Conservation (phyloP, 37 sponge, comb jelly and placozoan genomes). For the Halisarca cf. caerulea region DNA sequence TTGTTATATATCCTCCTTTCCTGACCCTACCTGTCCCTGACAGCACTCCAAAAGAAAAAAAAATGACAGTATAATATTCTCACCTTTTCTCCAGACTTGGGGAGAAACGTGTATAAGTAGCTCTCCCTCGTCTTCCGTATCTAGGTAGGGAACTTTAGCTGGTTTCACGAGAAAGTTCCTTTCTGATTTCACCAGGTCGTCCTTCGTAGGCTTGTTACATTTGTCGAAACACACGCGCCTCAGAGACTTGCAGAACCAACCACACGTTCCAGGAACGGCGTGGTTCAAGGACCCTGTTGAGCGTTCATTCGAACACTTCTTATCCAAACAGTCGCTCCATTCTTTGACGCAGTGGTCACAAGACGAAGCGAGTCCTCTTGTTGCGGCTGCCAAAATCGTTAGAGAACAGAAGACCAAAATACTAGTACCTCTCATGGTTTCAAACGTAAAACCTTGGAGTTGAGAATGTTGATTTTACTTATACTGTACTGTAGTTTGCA, state of each 20-base stretch:
- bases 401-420: too few species aligned
- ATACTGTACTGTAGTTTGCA: too few species aligned
- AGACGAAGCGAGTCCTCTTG: not conserved
- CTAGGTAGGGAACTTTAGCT: not conserved
- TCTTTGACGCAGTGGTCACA: constrained; percentile 4
- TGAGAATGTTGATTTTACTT: too few species aligned
- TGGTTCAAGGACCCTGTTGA: too few species aligned
- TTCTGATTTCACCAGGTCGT: not conserved
- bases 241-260: constrained; percentile 5
- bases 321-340: not conserved
- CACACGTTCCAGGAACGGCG: not conserved
- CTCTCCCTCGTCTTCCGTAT: not conserved
- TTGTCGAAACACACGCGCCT: not conserved
- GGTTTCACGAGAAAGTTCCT: not conserved
- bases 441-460: too few species aligned
- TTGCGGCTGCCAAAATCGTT: too few species aligned
- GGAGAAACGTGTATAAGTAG: constrained; percentile 6
- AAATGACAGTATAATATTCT: too few species aligned
- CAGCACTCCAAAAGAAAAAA: too few species aligned
- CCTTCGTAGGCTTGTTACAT: not conserved
- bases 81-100: not conserved
- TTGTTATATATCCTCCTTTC: too few species aligned
- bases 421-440: too few species aligned
- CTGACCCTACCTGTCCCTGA: too few species aligned
- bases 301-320: not conserved